Conservation (phyloP, 2,888 invertebrate genomes). For the Drosophila parthenogenetica region DNA sequence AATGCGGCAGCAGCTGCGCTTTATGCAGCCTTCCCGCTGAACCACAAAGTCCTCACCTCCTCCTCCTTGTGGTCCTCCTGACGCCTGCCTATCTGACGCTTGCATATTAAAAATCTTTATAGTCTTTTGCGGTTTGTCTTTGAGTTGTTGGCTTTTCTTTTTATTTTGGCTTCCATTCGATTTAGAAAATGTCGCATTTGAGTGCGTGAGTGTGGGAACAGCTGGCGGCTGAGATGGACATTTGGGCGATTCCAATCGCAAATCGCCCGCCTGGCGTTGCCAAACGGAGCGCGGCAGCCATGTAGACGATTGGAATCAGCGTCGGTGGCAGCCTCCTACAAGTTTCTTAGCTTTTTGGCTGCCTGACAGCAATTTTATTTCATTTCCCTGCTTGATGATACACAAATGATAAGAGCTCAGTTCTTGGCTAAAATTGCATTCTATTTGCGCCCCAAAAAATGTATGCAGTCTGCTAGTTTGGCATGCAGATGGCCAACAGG, state of each 20-base stretch:
- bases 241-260: conserved; percentile 70
- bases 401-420: conserved; percentile 65
- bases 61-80: conserved; percentile 13
- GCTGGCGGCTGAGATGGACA: conserved; percentile 62
- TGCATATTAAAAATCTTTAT: conserved; percentile 78
- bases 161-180: conserved; percentile 74
- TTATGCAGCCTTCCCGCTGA: conserved; percentile 49
- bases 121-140: conserved; percentile 79
- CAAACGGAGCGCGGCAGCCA: conserved; percentile 76
- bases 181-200: conserved; percentile 73
- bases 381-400: conserved; percentile 68
- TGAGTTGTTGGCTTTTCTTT: conserved; percentile 39
- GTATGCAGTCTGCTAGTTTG: too few relatives aligned
- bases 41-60: conserved; percentile 11
- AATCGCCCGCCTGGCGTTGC: conserved; percentile 66
- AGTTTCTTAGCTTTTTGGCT: conserved; percentile 45
- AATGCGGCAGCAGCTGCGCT: conserved; percentile 79
- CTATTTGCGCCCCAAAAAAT: conserved; percentile 59
- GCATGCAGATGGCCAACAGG: conserved; percentile 59
- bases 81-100: conserved; percentile 58
- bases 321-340: conserved; percentile 13
- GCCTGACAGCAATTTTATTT: conserved; percentile 70
- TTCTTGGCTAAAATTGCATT: conserved; percentile 68
- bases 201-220: conserved; percentile 75
- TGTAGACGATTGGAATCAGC: conserved; percentile 76